These are phyloP conservation scores for Spizaetus ornatus DNA, from an alignment of 2,113 vertebrate species.

Conservation along the genomic window DNA sequence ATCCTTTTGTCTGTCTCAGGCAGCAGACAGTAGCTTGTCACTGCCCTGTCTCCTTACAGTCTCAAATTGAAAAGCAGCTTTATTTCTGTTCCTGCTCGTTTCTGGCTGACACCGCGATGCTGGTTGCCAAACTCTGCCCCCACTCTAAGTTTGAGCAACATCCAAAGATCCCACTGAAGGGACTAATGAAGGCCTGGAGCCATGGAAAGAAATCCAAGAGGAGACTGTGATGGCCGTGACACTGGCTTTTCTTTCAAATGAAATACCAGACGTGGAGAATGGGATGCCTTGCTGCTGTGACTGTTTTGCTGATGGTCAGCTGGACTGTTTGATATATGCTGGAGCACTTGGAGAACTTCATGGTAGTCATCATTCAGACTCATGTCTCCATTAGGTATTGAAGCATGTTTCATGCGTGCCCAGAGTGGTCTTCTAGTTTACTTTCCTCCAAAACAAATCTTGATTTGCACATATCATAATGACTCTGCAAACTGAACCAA, in stretches of 20 bases:
- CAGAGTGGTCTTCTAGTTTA: not conserved
- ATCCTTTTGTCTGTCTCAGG: not conserved
- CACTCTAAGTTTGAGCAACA: not conserved
- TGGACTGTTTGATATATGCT: not conserved
- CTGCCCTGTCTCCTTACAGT: not conserved
- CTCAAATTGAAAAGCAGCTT: not conserved
- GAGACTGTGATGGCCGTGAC: not conserved
- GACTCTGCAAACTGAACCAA: not conserved
- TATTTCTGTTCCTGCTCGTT: not conserved
- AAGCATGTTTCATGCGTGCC: not conserved
- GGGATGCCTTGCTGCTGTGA: not conserved
- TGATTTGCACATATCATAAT: not conserved
- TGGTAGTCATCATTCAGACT: not conserved
- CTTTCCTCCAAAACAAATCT: not conserved
- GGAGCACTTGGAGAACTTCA: not conserved
- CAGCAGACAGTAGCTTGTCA: not conserved
- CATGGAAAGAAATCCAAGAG: not conserved
- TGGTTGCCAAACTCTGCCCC: not conserved
- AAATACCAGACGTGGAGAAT: not conserved
- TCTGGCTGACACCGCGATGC: not conserved
- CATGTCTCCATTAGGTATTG: not conserved
- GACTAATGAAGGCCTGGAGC: not conserved
- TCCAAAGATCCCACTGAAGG: not conserved
- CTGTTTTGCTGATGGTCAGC: not conserved
- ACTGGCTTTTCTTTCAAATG: not conserved